Evolutionary conservation across 2,888 invertebrate genomes (phyloP).

Genomic region (Acheta domesticus): DNA sequence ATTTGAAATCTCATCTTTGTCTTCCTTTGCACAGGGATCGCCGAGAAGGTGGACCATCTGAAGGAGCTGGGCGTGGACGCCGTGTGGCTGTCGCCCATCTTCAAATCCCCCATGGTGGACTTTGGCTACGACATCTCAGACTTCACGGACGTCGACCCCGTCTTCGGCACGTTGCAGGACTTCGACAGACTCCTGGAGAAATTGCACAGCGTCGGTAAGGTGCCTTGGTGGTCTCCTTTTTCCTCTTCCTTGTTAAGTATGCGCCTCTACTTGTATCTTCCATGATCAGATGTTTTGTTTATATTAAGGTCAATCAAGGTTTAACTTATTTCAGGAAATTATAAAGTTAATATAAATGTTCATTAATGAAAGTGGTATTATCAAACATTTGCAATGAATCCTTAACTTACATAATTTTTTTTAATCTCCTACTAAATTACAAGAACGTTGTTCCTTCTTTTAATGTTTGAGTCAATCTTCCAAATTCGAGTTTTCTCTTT

Average conservation of each 20-base stretch:
- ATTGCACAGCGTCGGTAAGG: conserved; percentile 19
- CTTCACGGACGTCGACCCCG: conserved; percentile 66
- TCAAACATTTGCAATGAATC: too few relatives aligned
- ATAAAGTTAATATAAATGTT: too few relatives aligned
- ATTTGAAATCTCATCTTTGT: not conserved
- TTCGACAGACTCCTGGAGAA: conserved; percentile 57
- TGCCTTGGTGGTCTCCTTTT: not conserved
- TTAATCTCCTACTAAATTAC: too few relatives aligned
- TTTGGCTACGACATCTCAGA: conserved; percentile 85
- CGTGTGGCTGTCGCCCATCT: conserved; percentile 83
- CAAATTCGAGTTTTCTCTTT: too few relatives aligned
- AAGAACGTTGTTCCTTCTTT: too few relatives aligned
- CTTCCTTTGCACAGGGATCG: conserved; percentile 50
- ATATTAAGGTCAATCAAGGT: not conserved
- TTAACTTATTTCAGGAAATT: not conserved
- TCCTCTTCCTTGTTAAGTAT: not conserved
- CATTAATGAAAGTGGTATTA: too few relatives aligned
- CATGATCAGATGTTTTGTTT: not conserved
- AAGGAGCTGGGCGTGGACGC: conserved; percentile 67
- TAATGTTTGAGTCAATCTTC: too few relatives aligned
- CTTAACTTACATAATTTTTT: too few relatives aligned
- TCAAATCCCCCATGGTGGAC: conserved; percentile 77
- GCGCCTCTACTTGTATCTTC: not conserved
- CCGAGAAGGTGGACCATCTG: conserved; percentile 59
- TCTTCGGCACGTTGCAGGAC: conserved; percentile 71